Base-by-base conservation (phyloP, 2,797 vertebrate genomes). In the Macropodus opercularis region DNA sequence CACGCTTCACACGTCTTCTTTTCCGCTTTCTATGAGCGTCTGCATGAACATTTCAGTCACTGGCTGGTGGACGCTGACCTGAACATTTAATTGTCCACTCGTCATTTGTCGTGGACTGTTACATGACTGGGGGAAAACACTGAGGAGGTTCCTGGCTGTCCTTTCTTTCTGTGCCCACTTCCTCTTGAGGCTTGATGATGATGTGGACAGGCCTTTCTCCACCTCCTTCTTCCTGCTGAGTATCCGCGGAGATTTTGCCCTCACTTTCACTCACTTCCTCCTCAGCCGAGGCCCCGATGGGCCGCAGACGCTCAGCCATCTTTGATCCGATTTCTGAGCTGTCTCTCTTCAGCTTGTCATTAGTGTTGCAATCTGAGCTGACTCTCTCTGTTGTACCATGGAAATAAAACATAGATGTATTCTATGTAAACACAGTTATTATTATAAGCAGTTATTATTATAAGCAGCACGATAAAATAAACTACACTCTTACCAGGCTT, bases 241-340 rank as follows among this genome's bases (percentile, higher is more conserved):
- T 46, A 2, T 85, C 77, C 3, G 15, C 42, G 36, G 75, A 69
- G 50, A 69, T 19, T 34, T 75, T 73, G 46, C 51, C 69, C 7
- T 32, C 56, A 3, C 81, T 55, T 26, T 92, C 90, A 4, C 70
- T 74, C 65, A 69, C 57, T 65, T 86, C 82, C 55, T 92, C 85
- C 51, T 92, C 91, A 0, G 88, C 90, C 0, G 92, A 94, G 0
- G 90, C 92, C 8, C 92, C 92, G 0, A 92, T 83, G 15, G 92
- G 92, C 36, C 92, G 79, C 71, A 92, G 80, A 8, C 91, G 90
- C 55, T 92, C 91, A 0, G 67, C 65, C 75, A 63, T 84, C 58
- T 89, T 86, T 18, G 77, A 69, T 46, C 43, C 87, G 32, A 73
- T 63, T 18, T 66, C 81, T 27, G 72, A 79, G 22, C 81, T 15